A percentile compares a stretch with the other conserved stretches of the same genome.
These are phyloP conservation scores for Elymnias hypermnestra DNA, from an alignment of 1,140 invertebrate species.

Conservation along the genomic window DNA sequence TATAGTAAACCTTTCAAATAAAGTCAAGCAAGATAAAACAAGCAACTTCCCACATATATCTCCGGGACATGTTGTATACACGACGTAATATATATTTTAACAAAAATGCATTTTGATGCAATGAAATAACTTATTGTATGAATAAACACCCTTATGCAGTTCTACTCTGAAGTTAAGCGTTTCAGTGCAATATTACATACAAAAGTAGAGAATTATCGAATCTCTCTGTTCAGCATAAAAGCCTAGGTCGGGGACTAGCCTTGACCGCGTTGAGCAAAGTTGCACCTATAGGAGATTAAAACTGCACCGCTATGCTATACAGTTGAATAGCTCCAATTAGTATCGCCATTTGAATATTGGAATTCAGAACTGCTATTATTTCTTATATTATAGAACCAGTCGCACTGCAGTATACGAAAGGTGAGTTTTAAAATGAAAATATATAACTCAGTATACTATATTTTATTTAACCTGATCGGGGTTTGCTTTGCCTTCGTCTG, in stretches of 20 bases:
- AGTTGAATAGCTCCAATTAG: constrained; percentile 21
- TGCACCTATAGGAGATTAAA: constrained; percentile 34
- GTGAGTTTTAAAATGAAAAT: no score
- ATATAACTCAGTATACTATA: no score
- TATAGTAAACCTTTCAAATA: no score
- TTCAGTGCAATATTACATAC: constrained; percentile 33
- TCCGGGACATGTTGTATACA: no score
- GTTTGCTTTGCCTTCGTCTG: no score
- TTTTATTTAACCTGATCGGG: no score
- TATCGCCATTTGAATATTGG: constrained; percentile 17
- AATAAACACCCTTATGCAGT: constrained; percentile 8
- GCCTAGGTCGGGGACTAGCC: constrained; percentile 56
- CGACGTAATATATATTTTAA: no score
- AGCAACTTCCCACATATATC: no score
- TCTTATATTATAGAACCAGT: neutral
- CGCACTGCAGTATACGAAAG: neutral
- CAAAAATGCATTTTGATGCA: no score
- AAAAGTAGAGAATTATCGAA: constrained; percentile 51
- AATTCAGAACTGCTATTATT: constrained; percentile 7
- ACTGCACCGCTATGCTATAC: constrained; percentile 21
- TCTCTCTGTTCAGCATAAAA: constrained; percentile 49
- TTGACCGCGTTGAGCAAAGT: constrained; percentile 56
- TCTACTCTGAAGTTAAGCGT: no score
- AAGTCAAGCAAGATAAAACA: no score
- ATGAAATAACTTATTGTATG: no score